These are phyloP conservation scores for Brachionus manjavacas DNA, from an alignment of 1,140 invertebrate species.

Conservation along the genomic window DNA sequence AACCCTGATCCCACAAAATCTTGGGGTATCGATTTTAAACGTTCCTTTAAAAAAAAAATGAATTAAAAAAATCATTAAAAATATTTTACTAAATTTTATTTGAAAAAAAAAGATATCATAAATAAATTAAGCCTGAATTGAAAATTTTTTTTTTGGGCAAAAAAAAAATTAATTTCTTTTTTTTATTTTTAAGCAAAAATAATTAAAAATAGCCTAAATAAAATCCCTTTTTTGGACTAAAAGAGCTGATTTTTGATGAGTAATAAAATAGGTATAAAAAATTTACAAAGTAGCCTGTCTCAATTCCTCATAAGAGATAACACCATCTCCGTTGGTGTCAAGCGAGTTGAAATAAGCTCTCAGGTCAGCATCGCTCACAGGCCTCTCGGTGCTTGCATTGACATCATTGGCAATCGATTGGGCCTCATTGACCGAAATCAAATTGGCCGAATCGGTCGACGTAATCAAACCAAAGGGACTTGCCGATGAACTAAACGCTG, in stretches of 20 bases:
- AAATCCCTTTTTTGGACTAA: not conserved
- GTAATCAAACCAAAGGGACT: conserved; percentile 2
- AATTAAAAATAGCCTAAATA: not conserved
- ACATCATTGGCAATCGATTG: conserved; percentile 1
- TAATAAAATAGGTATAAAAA: not conserved
- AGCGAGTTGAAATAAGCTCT: conserved; percentile 28
- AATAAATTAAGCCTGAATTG: not conserved
- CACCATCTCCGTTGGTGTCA: conserved; percentile 1
- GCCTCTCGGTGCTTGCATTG: not conserved
- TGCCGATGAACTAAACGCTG: not conserved
- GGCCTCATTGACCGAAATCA: not conserved
- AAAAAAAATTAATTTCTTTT: not conserved
- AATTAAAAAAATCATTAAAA: not conserved
- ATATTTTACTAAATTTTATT: not conserved
- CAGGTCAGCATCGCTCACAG: not conserved
- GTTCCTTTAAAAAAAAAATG: too few species aligned
- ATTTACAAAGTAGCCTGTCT: conserved; percentile 23
- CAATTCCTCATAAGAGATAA: conserved; percentile 15
- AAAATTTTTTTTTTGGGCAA: not conserved
- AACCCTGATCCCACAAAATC: too few species aligned
- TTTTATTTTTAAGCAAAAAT: not conserved
- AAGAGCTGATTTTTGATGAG: not conserved
- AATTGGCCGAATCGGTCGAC: not conserved
- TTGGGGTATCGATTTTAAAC: too few species aligned
- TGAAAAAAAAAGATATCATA: not conserved